Evolutionary conservation across 1,140 invertebrate species (phyloP).

Genomic region (Lordiphosa clarofinis): DNA sequence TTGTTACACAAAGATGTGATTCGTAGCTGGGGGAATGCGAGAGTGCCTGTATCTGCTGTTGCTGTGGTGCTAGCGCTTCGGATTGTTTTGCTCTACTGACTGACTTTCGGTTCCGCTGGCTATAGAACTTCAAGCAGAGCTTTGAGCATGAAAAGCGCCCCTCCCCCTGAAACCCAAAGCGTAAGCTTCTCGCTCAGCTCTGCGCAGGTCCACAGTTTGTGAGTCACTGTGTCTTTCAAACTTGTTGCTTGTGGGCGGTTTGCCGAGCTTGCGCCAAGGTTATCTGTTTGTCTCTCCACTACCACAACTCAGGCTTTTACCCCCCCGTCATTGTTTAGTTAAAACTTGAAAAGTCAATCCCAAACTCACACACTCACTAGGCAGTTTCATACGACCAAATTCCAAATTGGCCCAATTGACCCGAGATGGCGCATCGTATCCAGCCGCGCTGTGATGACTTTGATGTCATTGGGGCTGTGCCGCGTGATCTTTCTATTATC

Average conservation of each 20-base stretch:
- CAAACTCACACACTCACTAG: conserved; percentile 1
- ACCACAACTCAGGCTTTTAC: too few relatives aligned
- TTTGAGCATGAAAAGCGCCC: conserved; percentile 48
- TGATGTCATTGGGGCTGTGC: conserved; percentile 61
- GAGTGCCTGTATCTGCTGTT: conserved; percentile 7
- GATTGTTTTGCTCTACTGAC: conserved; percentile 54
- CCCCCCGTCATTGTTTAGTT: too few relatives aligned
- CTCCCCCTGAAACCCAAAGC: neutral
- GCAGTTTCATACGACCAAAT: conserved; percentile 20
- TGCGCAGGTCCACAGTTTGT: conserved; percentile 37
- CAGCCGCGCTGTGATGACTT: conserved; percentile 49
- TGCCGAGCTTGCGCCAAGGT: too few relatives aligned
- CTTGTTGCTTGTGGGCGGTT: conserved; percentile 49
- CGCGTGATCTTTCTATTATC: conserved; percentile 58
- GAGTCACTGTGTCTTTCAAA: conserved; percentile 23
- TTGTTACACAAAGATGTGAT: conserved; percentile 28
- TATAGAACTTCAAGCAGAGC: conserved; percentile 60
- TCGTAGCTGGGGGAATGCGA: conserved; percentile 2
- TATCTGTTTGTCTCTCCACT: too few relatives aligned
- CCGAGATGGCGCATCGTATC: conserved; percentile 48
- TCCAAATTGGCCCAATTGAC: neutral
- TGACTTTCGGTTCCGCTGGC: conserved; percentile 25
- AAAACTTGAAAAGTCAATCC: too few relatives aligned
- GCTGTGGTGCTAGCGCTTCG: conserved; percentile 30
- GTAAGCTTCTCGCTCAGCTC: conserved; percentile 19